Evolutionary conservation across 2,797 vertebrate genomes (phyloP), one percentile per base, ranked within the genome.

Genomic region (Crocidura indochinensis): DNA sequence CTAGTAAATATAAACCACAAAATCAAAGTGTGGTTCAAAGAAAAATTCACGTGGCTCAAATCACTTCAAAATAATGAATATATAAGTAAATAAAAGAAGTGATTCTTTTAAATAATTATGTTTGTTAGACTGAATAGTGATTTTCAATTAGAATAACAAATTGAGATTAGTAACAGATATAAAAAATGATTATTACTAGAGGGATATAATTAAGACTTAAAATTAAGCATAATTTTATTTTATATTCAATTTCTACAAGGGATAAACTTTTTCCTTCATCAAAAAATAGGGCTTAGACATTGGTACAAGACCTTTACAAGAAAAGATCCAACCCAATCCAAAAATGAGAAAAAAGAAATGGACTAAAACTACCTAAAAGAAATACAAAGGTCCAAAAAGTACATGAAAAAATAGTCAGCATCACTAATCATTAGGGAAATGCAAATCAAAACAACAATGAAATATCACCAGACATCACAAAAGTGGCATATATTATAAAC

Each of bases 1-100:
- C 71, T 68, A 84, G 65, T 10, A 94, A 92, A 84, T 73, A 80
- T 27, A 17, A 60, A 60, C 22, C 56, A 60, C 56, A 19, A 60
- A 80, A 87, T 79, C 56, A 87, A 80, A 95, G 51, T 27, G 9
- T 81, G 47, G 14, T 69, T 88, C 51, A 69, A 19, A n/a, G 73
- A 80, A 92, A 83, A 79, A 77, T 20, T 6, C 20, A 92, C 0
- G 17, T 7, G 12, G 24, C 4, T 87, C 15, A 53, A 53, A 68
- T 29, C 8, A 14, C 65, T 68, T 14, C n/a, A 68, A 20, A 62
- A 67, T 90, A 79, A 64, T 85, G 14, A 78, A n/a, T 27, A 22
- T 27, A 44, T 24, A 60, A 71, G 46, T 65, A 24, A 75, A 65
- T n/a, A 90, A 83, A 65, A 79, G 38, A 38, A 88, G 15, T 38